phyloP scores from a whole-genome alignment of 2,888 invertebrate species.

The Laspeyria flexula region DNA sequence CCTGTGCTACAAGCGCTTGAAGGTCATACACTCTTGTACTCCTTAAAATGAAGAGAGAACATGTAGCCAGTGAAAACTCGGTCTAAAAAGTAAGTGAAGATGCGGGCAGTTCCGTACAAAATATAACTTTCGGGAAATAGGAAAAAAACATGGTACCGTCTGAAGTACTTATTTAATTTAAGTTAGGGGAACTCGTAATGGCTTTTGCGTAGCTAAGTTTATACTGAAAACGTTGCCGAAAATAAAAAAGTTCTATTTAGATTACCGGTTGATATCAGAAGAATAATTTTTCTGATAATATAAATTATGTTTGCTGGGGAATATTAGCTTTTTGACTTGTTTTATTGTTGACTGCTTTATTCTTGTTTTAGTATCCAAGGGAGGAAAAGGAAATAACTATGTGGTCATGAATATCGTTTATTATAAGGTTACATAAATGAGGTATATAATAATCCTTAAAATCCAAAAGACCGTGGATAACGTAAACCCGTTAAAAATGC shows the following conservation, averaged over 20 bases:
- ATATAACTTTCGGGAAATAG: constrained; percentile 19
- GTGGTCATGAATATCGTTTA: too few species aligned
- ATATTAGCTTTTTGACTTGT: constrained; percentile 11
- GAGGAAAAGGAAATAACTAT: too few species aligned
- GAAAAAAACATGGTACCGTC: constrained; percentile 27
- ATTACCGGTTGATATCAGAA: constrained; percentile 27
- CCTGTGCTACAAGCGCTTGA: too few species aligned
- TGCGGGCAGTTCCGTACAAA: constrained; percentile 18
- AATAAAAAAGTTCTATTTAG: constrained; percentile 36
- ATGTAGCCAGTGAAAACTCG: constrained; percentile 5
- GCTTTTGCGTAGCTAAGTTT: constrained; percentile 25
- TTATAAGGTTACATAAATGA: too few species aligned
- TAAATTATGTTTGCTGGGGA: constrained; percentile 20
- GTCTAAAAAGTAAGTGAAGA: constrained; percentile 3
- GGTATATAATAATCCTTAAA: too few species aligned
- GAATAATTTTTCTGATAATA: constrained; percentile 19
- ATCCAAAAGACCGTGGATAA: too few species aligned
- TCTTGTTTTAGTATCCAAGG: neutral
- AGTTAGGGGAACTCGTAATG: constrained; percentile 42
- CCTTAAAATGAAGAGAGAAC: constrained; percentile 3
- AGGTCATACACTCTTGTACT: too few species aligned
- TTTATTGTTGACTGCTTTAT: neutral
- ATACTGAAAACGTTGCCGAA: constrained; percentile 15
- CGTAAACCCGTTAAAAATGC: too few species aligned
- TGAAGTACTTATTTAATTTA: constrained; percentile 43